Conservation (phyloP, 2,113 vertebrate species). For the Bufo gargarizans region DNA sequence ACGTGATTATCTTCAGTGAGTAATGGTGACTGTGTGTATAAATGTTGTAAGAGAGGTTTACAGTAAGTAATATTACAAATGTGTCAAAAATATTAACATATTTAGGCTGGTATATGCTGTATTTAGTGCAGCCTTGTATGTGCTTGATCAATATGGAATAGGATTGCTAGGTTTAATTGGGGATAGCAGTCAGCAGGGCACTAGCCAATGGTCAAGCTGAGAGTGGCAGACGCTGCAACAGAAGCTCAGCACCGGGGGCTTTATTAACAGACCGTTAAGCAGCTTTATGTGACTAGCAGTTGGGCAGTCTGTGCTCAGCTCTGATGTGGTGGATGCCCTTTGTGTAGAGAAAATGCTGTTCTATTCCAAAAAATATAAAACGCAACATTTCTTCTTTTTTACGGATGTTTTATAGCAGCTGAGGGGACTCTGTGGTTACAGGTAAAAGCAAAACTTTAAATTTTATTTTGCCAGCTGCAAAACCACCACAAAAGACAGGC, state of each 20-base stretch:
- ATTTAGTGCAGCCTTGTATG: background rate
- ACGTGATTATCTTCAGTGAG: background rate
- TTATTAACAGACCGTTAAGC: conserved; percentile 56
- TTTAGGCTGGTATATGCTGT: background rate
- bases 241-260: conserved; percentile 50
- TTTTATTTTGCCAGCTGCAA: background rate
- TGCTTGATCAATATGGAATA: background rate
- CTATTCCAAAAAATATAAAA: background rate
- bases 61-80: background rate
- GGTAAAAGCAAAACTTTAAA: background rate
- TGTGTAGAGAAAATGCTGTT: conserved; percentile 18
- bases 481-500: background rate
- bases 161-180: conserved; percentile 20
- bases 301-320: background rate
- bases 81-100: background rate
- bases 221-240: conserved; percentile 51
- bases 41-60: background rate
- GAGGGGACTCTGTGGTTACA: background rate
- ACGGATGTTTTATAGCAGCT: background rate
- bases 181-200: conserved; percentile 24
- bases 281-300: conserved; percentile 46
- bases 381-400: background rate
- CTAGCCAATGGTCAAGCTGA: conserved; percentile 37
- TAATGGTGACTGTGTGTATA: too few species aligned
- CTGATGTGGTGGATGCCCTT: background rate